Base-by-base conservation (phyloP, 2,797 vertebrate species). In the Hirundo rustica region DNA sequence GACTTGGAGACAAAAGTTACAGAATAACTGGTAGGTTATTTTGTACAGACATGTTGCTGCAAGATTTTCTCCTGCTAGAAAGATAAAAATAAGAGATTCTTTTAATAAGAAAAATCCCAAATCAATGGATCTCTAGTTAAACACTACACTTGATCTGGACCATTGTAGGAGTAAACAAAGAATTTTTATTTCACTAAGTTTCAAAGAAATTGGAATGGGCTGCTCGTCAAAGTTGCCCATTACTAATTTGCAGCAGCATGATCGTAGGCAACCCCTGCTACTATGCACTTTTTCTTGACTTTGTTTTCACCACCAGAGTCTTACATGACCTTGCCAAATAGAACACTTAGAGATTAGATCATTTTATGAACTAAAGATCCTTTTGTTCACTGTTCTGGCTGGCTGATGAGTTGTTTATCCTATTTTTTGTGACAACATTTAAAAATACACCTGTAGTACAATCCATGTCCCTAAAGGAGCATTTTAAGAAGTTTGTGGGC, bases 381-480 rank as follows among this genome's bases (percentile, higher is more conserved):
- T 89, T 97, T 92, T 97, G 89, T 96, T 94, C 87, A 53, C 61
- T 74, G 38, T 93, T 93, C 92, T 89, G 57, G 29, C 66, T 95
- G 78, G 85, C 60, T 89, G 93, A 96, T 88, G 74, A 88, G 80
- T 40, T 90, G 27, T 72, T 92, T 84, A 85, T 80, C 84, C 47
- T 57, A 23, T 48, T 91, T 83, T 67, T 64, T 88, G 61, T 51
- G 62, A 74, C 18, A 0, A 66, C 60, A 83, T 89, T 96, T 89
- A 85, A 95, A 81, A 92, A 73, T 89, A 79, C 25, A 93, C 79
- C 67, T 89, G 78, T 79, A 93, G 82, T 86, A 74, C 84, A 81
- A 70, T 93, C 42, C 19, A 21, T 75, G 84, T 95, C 85, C 88
- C 67, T 93, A 89, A 89, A 94, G 95, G 68, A 73, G 62, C 29